A percentile compares a stretch with the other conserved stretches of the same genome.
phyloP scores from a whole-genome alignment of 1,140 invertebrate genomes.

The Euwallacea fornicatus region DNA sequence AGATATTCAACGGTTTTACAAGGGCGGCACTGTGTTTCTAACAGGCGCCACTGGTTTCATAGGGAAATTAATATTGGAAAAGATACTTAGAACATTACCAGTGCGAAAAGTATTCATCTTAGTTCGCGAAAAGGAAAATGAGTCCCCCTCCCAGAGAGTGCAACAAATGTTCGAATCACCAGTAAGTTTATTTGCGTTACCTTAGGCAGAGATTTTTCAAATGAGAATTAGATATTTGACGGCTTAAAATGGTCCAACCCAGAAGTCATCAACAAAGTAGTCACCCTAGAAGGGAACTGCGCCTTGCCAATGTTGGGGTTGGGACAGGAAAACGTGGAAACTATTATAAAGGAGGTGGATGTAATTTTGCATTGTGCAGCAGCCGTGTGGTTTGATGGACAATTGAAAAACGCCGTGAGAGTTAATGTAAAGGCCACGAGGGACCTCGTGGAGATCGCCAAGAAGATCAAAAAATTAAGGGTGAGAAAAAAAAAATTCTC shows the following conservation, averaged over 20 bases:
- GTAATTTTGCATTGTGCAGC: slow-evolving; percentile 65
- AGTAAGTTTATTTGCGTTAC: slow-evolving; percentile 52
- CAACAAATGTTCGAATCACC: slow-evolving; percentile 64
- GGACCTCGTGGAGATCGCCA: slow-evolving; percentile 64
- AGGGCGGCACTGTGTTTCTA: slow-evolving; percentile 55
- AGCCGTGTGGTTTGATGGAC: slow-evolving; percentile 70
- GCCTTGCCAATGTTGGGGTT: slow-evolving; percentile 63
- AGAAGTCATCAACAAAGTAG: slow-evolving; percentile 55
- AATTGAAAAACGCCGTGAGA: slow-evolving; percentile 63
- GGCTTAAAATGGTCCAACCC: slow-evolving; percentile 23
- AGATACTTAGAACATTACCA: slow-evolving; percentile 45
- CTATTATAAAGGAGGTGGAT: slow-evolving; percentile 61
- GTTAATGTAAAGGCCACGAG: slow-evolving; percentile 70
- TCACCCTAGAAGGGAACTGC: slow-evolving; percentile 65
- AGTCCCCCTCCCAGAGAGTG: slow-evolving; percentile 62
- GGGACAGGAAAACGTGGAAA: slow-evolving; percentile 59
- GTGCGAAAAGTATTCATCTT: slow-evolving; percentile 73
- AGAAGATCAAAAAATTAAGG: slow-evolving; percentile 67
- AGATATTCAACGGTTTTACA: slow-evolving; percentile 45
- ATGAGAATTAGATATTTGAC: slow-evolving; percentile 25
- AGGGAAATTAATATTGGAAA: slow-evolving; percentile 64
- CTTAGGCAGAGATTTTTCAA: not conserved
- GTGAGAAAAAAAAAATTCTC: slow-evolving; percentile 44
- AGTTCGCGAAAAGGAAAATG: slow-evolving; percentile 73
- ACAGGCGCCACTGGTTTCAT: slow-evolving; percentile 68